phyloP scores from a whole-genome alignment of 2,888 invertebrate species.

The Suillia variegata region DNA sequence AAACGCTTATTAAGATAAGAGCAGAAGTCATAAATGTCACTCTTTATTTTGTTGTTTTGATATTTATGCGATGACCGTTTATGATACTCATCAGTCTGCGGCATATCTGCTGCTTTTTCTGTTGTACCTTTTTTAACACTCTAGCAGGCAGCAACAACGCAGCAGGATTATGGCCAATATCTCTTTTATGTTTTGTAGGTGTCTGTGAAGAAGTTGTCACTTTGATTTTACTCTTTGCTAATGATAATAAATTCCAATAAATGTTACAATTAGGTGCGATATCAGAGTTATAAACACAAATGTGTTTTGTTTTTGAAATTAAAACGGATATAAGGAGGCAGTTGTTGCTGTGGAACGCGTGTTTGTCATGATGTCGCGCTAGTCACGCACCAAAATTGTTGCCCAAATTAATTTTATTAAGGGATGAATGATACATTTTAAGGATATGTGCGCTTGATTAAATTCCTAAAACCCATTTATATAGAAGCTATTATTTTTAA shows the following conservation, averaged over 20 bases:
- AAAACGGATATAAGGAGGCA: too few relatives aligned
- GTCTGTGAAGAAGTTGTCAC: too few relatives aligned
- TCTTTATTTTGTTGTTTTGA: constrained; percentile 28
- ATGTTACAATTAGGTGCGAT: constrained; percentile 43
- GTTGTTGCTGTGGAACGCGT: neutral
- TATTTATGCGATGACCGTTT: constrained; percentile 55
- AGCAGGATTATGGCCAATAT: neutral
- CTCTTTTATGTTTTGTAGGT: neutral
- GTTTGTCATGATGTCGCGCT: neutral
- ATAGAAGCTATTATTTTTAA: too few relatives aligned
- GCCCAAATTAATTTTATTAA: too few relatives aligned
- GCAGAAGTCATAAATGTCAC: constrained; percentile 53
- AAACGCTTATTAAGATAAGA: constrained; percentile 51
- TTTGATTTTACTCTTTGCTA: constrained; percentile 11
- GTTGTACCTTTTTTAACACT: neutral
- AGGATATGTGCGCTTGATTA: too few relatives aligned
- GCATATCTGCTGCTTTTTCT: neutral
- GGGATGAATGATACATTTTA: too few relatives aligned
- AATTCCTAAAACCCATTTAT: too few relatives aligned
- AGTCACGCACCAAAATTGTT: too few relatives aligned
- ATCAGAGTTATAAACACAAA: constrained; percentile 28
- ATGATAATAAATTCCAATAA: constrained; percentile 48
- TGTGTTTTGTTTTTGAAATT: constrained; percentile 7
- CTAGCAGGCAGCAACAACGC: neutral
- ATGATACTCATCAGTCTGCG: constrained; percentile 41